phyloP scores from a whole-genome alignment of 2,888 invertebrate genomes.

The Synergus japonicus region DNA sequence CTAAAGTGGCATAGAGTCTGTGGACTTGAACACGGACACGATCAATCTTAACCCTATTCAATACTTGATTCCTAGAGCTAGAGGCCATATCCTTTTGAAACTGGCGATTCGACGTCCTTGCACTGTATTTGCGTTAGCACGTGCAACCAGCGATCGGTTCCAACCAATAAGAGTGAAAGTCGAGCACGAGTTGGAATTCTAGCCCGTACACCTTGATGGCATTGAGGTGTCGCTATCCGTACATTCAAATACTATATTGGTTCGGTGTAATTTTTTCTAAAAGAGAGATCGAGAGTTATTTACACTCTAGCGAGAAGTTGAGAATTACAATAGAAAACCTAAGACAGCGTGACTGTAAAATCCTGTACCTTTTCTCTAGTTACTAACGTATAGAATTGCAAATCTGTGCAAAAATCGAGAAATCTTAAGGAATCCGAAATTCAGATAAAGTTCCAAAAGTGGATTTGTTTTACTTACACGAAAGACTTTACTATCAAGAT shows the following conservation, averaged over 20 bases:
- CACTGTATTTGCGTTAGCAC: constrained; percentile 57
- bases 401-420: not conserved
- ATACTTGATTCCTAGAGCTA: constrained; percentile 16
- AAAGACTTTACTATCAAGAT: constrained; percentile 3
- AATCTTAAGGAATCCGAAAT: not conserved
- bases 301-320: constrained; percentile 15
- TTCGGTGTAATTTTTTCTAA: constrained; percentile 45
- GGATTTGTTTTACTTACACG: not conserved
- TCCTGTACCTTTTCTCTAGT: not conserved
- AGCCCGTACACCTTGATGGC: constrained; percentile 62
- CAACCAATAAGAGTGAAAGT: constrained; percentile 70
- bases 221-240: constrained; percentile 63
- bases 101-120: constrained; percentile 63
- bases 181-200: constrained; percentile 66
- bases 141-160: constrained; percentile 59
- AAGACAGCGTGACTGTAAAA: not conserved
- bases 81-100: constrained; percentile 52
- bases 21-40: constrained; percentile 6
- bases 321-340: not conserved
- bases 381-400: not conserved
- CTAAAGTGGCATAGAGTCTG: constrained; percentile 12
- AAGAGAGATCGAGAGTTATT: constrained; percentile 42
- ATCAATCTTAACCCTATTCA: constrained; percentile 25
- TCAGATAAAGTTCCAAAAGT: not conserved
- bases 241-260: constrained; percentile 48